These are phyloP conservation scores for Aporrectodea caliginosa DNA, from an alignment of 1,140 invertebrate genomes.

Conservation along the genomic window DNA sequence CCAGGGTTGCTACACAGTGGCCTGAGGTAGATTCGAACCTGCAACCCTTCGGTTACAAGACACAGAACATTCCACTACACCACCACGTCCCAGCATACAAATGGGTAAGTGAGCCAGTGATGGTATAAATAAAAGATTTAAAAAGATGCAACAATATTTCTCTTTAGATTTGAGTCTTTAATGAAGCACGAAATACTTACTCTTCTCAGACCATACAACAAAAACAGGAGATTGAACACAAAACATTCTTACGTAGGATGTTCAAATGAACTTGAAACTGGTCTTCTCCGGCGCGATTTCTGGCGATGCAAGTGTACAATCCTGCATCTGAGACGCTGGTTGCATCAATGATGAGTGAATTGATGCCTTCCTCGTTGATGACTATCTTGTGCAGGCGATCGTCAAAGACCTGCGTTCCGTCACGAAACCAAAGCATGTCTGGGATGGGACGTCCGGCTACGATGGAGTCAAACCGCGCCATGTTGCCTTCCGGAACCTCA, in stretches of 20 bases:
- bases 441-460: slow-evolving; percentile 90
- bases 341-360: slow-evolving; percentile 90
- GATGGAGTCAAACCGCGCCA: slow-evolving; percentile 83
- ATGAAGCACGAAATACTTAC: too few species aligned
- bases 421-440: slow-evolving; percentile 82
- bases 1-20: too few species aligned
- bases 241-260: slow-evolving; percentile 49
- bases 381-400: slow-evolving; percentile 90
- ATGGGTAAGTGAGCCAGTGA: too few species aligned
- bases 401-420: slow-evolving; percentile 73
- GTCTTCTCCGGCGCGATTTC: slow-evolving; percentile 52
- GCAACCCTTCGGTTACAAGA: too few species aligned
- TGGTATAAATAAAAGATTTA: too few species aligned
- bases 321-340: slow-evolving; percentile 78
- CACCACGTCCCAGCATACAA: too few species aligned
- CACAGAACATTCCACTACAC: too few species aligned
- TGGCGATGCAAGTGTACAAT: slow-evolving; percentile 54
- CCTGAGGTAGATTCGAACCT: too few species aligned
- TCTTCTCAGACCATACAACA: too few species aligned
- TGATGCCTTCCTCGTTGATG: slow-evolving; percentile 92
- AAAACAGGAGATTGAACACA: too few species aligned
- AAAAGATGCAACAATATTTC: too few species aligned
- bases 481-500: slow-evolving; percentile 79
- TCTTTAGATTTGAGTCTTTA: too few species aligned
- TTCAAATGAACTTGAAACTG: slow-evolving; percentile 50